Evolutionary conservation across 2,113 vertebrate genomes (phyloP), one percentile per base, ranked within the genome.

Genomic region (Cebidichthys violaceus): DNA sequence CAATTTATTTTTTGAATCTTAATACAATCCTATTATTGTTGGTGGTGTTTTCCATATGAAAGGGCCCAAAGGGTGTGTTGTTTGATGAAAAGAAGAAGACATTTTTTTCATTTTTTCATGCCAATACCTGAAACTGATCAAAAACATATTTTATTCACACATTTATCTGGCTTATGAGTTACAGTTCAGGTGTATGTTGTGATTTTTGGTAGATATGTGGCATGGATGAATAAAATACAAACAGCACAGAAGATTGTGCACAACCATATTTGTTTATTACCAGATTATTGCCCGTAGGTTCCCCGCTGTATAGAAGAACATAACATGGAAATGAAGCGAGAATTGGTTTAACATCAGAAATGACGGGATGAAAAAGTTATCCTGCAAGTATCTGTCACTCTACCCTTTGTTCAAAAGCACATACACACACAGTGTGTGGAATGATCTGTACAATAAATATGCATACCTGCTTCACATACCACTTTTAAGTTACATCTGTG

Each of bases 381-480:
- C 45, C 62, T 73, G 72, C 29, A 47, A 69, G 24, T 54, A 37
- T 57, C 64, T 45, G 66, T 65, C 87, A 67, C 52, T 78, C 62
- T 75, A 24, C 62, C 45, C 45, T 70, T 69, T 13, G 0, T 54
- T 50, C 74, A 55, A 47, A 69, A 62, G 37, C 60, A 79, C 81
- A 72, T 67, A 57, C 61, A 90, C 85, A 89, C 88, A 92, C 81
- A 82, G 79, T 87, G 88, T 88, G 84, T 85, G 88, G 64, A 89
- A 87, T 88, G 85, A 81, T 85, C 79, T 80, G 73, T 79, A 86
- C 79, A 90, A 88, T 83, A 88, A 90, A 84, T 90, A 92, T 43
- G 79, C 77, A 80, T 70, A 70, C 52, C 72, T 54, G 79, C 60
- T 57, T 75, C 77, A 70, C 64, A 81, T 87, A 31, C 52, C 70